Base-by-base conservation (phyloP, 2,888 invertebrate genomes). In the Ditylenchus weischeri region DNA sequence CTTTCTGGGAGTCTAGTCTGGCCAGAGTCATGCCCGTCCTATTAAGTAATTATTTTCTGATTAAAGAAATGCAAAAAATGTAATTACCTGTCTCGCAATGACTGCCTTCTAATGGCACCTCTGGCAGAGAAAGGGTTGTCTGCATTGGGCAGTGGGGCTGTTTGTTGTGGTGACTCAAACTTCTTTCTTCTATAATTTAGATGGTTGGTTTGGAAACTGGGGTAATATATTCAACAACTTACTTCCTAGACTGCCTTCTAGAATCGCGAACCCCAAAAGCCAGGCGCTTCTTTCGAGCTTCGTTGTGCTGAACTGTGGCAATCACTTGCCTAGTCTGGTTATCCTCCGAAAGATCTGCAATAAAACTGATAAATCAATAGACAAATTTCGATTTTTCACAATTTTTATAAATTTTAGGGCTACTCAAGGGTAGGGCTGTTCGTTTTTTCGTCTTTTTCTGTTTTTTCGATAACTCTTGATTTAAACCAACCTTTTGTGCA, bases 81-180 rank as follows among this genome's bases (percentile, higher is more conserved):
- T 29, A 5, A 5, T 4, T 29, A 29, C 29, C 29, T 69, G 66
- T 83, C 83, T n/a, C 83, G 70, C 13, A 83, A 70, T 7, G 81
- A 81, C 48, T 77, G 77, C n/a, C 83, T 70, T 29, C 83, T 74
- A 64, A 82, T 83, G 48, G 83, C 78, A 29, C 81, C 80, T 21
- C 83, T 72, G 47, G 81, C 82, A 11, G 78, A 77, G 70, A 80
- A 80, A 18, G 80, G 79, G 71, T 80, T 80, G 59, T 43, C 72
- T 48, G 61, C 68, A 62, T 64, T 71, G 29, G 66, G 72, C 18
- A 73, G 69, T 19, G 71, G 72, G 11, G 74, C 69, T 64, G 71
- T 67, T 65, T 78, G 78, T 58, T 80, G 79, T 8, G 82, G 81
- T 4, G 82, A 82, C 62, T 83, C 83, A 73, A 80, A 83, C 78